Conservation (phyloP, 2,797 vertebrate genomes). For the Chelmon rostratus region DNA sequence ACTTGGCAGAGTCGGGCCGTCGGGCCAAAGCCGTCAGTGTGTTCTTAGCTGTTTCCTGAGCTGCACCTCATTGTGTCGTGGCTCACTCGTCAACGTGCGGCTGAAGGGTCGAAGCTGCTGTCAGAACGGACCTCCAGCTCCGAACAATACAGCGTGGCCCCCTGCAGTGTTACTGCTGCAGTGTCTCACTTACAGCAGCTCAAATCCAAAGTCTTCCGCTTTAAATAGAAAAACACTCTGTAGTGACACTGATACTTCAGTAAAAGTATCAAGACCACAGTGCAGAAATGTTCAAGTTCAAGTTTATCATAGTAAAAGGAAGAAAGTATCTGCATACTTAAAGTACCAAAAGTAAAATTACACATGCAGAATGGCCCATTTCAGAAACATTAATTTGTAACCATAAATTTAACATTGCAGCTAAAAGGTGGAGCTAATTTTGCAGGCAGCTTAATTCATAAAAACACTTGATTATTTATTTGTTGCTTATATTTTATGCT, state of each 20-base stretch:
- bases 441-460: background rate
- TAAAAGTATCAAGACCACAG: background rate
- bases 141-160: background rate
- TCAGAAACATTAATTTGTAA: no score
- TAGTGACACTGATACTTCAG: background rate
- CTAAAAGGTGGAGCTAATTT: no score
- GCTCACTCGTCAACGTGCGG: slow-evolving; percentile 11
- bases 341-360: background rate
- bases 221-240: background rate
- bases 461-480: background rate
- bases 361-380: no score
- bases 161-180: background rate
- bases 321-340: no score
- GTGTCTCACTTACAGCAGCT: background rate
- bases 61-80: slow-evolving; percentile 35
- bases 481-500: background rate
- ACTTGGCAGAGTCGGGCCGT: slow-evolving; percentile 10
- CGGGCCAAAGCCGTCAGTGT: slow-evolving; percentile 46
- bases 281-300: background rate
- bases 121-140: slow-evolving; percentile 4
- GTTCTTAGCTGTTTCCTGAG: slow-evolving; percentile 80
- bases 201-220: background rate
- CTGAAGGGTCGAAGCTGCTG: slow-evolving; percentile 19
- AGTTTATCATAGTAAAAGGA: no score
- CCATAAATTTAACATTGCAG: background rate